A percentile compares a stretch with the other conserved stretches of the same genome.
phyloP scores from a whole-genome alignment of 2,888 invertebrate genomes.

The Orthosia gothica region DNA sequence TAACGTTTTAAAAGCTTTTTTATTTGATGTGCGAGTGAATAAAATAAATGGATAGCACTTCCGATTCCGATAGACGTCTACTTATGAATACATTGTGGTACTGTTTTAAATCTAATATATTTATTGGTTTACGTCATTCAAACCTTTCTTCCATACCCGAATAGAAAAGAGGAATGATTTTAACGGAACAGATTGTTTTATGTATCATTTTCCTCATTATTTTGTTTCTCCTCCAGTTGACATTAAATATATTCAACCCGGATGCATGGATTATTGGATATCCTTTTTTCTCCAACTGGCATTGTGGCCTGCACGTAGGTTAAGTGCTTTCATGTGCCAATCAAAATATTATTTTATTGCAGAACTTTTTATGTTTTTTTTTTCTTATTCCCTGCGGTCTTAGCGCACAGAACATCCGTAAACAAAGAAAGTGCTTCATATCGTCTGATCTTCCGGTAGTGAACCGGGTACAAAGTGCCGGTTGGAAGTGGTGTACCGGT shows the following conservation, averaged over 20 bases:
- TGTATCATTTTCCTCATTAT: constrained; percentile 24
- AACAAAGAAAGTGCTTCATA: constrained; percentile 55
- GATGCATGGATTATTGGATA: not conserved
- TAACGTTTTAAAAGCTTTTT: no score
- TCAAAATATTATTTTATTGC: no score
- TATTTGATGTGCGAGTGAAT: not conserved
- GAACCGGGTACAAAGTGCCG: constrained; percentile 62
- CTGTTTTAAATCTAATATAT: constrained; percentile 8
- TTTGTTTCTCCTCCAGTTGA: constrained; percentile 15
- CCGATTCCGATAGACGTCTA: not conserved
- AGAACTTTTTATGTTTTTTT: not conserved
- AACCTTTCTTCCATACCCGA: not conserved
- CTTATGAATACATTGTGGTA: not conserved
- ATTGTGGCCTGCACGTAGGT: not conserved
- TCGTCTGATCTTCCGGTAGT: constrained; percentile 40
- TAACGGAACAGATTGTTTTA: not conserved
- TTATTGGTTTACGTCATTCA: not conserved
- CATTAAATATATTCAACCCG: constrained; percentile 9
- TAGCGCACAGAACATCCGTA: constrained; percentile 19
- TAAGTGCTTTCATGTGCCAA: not conserved
- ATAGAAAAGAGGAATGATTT: not conserved
- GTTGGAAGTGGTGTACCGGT: constrained; percentile 67
- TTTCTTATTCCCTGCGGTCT: not conserved
- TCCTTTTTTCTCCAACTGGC: not conserved
- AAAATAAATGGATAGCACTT: not conserved